Evolutionary conservation across 2,888 invertebrate genomes (phyloP), one percentile per base, ranked within the genome.

Genomic region (Tenthredo distinguenda): DNA sequence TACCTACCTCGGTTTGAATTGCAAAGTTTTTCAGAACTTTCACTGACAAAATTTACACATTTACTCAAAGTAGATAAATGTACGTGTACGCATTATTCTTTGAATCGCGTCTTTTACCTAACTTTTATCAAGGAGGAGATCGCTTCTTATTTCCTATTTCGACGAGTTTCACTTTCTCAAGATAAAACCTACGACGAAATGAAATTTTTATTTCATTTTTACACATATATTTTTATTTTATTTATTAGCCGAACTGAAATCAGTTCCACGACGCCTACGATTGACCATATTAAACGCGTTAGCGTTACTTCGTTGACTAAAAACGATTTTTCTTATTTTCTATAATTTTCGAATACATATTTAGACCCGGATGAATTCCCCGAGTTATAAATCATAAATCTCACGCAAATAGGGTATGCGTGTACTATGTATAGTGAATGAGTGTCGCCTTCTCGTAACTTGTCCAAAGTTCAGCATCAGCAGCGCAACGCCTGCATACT

Each of bases 1-100:
- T 43, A 74, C 72, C n/a, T 43, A 74, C 72, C 31, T 74, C n/a
- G 2, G 43, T 77, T 77, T 77, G 50, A 77, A 77, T 77, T 31
- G 50, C 77, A 77, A 77, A 77, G 77, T 77, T 77, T 5, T 77
- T 77, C 34, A 47, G 34, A 55, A 77, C 77, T 77, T 77, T 77
- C 77, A 34, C 55, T 55, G 50, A 55, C 55, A 18, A 34, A 77
- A 77, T 68, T 34, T 58, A 58, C 26, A 5, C 65, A 26, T 26
- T 0, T 65, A 26, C 31, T 21, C 65, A 15, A 72, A 58, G 7
- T 58, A n/a, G 18, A 18, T 15, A 2, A n/a, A 68, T 31, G 3
- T 31, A 55, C 4, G 37, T 71, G 15, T 18, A 71, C 37, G 26
- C 71, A 9, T 37, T 34, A 71, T 71, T 37, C 7, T 37, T 34